Evolutionary conservation across 2,113 vertebrate species (phyloP).

Genomic region (Probosciger aterrimus): DNA sequence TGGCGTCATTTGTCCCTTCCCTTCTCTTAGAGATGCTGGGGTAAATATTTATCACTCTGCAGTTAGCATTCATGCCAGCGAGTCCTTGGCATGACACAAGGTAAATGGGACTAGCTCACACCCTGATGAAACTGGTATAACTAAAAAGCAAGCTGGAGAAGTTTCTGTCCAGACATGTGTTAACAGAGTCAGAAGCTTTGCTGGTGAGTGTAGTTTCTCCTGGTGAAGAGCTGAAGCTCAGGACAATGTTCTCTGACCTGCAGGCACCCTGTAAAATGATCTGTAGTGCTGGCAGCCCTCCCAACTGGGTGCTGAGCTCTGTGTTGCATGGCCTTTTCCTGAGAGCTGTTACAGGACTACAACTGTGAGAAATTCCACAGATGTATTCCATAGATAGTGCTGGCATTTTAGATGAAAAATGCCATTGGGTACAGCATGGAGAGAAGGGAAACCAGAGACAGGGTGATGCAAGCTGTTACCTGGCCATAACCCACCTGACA

Average conservation of each 20-base stretch:
- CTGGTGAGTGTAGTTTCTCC: not conserved
- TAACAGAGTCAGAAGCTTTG: not conserved
- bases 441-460: not conserved
- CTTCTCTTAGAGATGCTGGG: not conserved
- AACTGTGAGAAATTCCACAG: not conserved
- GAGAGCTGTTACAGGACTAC: not conserved
- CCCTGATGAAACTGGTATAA: not conserved
- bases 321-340: not conserved
- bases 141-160: not conserved
- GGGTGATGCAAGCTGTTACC: not conserved
- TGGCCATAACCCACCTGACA: not conserved
- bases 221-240: not conserved
- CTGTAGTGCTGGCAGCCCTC: not conserved
- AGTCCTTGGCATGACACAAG: not conserved
- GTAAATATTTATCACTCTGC: constrained; percentile 41
- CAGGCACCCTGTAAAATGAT: not conserved
- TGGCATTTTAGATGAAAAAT: not conserved
- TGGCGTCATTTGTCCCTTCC: not conserved
- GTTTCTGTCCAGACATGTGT: not conserved
- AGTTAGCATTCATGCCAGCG: not conserved
- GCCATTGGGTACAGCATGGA: not conserved
- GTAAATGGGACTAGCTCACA: not conserved
- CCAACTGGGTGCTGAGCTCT: not conserved
- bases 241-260: not conserved
- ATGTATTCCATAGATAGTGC: not conserved